Percentiles rank a stretch among this genome's conserved stretches.
Evolutionary conservation across 2,113 vertebrate species (phyloP).

Genomic region (Platycercus adscitus): DNA sequence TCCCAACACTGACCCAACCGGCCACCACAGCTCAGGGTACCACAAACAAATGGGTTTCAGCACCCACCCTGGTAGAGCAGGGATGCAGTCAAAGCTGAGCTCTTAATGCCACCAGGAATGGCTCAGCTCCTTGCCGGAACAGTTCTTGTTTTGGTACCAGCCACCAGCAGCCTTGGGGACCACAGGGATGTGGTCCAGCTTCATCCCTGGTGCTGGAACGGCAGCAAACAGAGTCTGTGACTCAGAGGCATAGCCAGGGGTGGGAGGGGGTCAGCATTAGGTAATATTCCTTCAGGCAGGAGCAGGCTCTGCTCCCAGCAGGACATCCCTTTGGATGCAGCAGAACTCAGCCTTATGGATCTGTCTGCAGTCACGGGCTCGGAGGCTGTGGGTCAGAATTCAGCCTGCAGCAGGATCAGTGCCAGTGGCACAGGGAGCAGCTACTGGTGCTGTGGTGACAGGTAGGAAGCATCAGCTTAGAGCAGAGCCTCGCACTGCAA

Average conservation of each 20-base stretch:
- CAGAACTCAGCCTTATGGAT: not conserved
- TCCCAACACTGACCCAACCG: fast-evolving
- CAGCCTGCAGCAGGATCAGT: fast-evolving
- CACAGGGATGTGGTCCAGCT: not conserved
- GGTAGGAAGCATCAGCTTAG: not conserved
- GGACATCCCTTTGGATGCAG: not conserved
- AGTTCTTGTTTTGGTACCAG: not conserved
- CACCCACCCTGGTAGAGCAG: not conserved
- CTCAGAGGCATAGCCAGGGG: not conserved
- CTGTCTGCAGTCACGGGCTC: not conserved
- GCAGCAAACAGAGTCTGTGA: not conserved
- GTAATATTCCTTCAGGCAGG: not conserved
- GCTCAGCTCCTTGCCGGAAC: fast-evolving
- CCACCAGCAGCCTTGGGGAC: fast-evolving
- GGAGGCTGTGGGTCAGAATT: not conserved
- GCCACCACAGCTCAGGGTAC: fast-evolving
- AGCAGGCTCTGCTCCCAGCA: not conserved
- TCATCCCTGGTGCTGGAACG: not conserved
- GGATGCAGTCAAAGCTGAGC: not conserved
- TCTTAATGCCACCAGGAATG: fast-evolving
- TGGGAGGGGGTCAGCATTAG: fast-evolving
- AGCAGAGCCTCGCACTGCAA: not conserved
- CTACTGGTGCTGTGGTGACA: not conserved
- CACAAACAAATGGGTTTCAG: fast-evolving
- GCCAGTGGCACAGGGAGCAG: not conserved